Conservation (phyloP, 2,797 vertebrate species). For the Cacajao melanocephalus region DNA sequence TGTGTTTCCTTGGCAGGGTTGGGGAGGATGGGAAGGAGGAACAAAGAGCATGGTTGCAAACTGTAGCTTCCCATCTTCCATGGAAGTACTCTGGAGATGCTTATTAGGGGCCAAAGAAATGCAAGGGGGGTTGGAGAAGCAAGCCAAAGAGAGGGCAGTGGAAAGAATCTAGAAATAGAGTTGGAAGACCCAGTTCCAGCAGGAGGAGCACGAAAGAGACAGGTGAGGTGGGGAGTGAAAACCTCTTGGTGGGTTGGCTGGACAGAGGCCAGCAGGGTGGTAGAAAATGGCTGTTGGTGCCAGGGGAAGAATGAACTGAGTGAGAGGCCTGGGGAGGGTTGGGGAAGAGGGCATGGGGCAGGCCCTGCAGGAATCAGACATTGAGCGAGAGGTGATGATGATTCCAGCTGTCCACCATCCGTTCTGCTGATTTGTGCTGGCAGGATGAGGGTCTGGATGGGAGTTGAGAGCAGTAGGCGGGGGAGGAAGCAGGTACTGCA, state of each 20-base stretch:
- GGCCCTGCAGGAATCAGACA: background rate
- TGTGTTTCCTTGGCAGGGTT: background rate
- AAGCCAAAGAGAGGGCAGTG: constrained; percentile 48
- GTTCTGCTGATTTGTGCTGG: constrained; percentile 39
- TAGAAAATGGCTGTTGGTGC: constrained; percentile 73
- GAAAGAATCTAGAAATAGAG: constrained; percentile 74
- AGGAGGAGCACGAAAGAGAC: constrained; percentile 68
- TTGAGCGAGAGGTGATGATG: constrained; percentile 50
- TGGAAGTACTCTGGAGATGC: background rate
- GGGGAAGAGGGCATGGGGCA: constrained; percentile 42
- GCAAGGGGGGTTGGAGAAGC: constrained; percentile 23
- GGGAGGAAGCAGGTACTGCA: background rate
- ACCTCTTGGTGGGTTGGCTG: constrained; percentile 57
- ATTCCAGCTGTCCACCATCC: constrained; percentile 61
- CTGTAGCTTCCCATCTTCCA: background rate
- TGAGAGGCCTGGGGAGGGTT: constrained; percentile 43
- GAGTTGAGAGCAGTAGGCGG: background rate
- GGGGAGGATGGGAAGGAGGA: background rate
- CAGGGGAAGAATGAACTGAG: constrained; percentile 71
- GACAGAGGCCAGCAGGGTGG: constrained; percentile 60
- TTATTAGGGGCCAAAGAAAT: constrained; percentile 35
- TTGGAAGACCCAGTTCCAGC: constrained; percentile 64
- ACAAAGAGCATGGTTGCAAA: background rate
- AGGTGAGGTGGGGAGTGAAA: constrained; percentile 76
- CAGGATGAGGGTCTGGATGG: background rate